Evolutionary conservation across 2,113 vertebrate species (phyloP).

Genomic region (Austrofundulus limnaeus): DNA sequence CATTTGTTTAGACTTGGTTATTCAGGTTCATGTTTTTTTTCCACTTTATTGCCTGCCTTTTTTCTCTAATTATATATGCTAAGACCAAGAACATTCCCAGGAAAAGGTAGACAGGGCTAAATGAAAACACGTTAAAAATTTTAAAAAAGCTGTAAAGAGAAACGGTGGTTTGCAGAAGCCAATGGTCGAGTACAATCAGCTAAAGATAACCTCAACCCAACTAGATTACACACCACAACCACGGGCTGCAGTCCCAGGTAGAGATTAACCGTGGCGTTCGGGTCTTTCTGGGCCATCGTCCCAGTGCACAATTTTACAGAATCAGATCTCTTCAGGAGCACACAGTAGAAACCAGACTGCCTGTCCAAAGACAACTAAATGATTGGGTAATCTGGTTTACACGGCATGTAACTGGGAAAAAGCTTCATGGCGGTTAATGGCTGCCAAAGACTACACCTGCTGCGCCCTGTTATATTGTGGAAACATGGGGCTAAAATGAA

Average conservation of each 20-base stretch:
- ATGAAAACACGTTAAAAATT: neutral
- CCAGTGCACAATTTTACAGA: constrained; percentile 57
- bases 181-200: constrained; percentile 57
- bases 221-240: constrained; percentile 53
- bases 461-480: constrained; percentile 47
- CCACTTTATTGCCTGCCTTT: too few relatives aligned
- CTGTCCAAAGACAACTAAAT: constrained; percentile 62
- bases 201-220: constrained; percentile 57
- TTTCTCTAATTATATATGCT: too few relatives aligned
- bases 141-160: constrained; percentile 22
- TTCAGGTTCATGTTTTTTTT: too few relatives aligned
- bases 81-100: too few relatives aligned
- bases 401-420: constrained; percentile 50
- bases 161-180: constrained; percentile 25
- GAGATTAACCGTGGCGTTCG: constrained; percentile 55
- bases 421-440: constrained; percentile 41
- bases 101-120: too few relatives aligned
- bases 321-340: constrained; percentile 56
- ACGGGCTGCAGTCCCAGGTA: constrained; percentile 61
- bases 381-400: constrained; percentile 71
- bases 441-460: constrained; percentile 53
- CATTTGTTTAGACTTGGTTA: too few relatives aligned
- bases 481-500: constrained; percentile 49
- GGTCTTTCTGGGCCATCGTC: constrained; percentile 62
- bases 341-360: constrained; percentile 42